These are phyloP conservation scores for Phragmatobia fuliginosa DNA, from an alignment of 2,888 invertebrate genomes.

Conservation along the genomic window DNA sequence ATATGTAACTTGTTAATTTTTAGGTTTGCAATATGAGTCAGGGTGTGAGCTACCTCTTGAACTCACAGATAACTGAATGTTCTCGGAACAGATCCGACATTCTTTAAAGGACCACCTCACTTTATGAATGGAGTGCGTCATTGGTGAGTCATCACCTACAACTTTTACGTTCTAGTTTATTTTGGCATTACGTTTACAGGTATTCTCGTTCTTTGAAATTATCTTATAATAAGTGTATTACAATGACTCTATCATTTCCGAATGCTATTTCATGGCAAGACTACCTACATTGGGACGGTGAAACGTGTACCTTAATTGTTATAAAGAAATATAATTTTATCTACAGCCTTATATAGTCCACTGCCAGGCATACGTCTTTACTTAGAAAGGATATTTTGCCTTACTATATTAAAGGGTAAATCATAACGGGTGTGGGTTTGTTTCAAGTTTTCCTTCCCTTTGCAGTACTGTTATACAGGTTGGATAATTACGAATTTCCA, in stretches of 20 bases:
- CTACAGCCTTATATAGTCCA: too few species aligned
- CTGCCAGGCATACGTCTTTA: too few species aligned
- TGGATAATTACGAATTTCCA: too few species aligned
- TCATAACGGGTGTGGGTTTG: too few species aligned
- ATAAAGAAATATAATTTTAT: too few species aligned
- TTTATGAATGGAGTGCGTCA: slow-evolving; percentile 63
- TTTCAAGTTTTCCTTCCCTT: too few species aligned
- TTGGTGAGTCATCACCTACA: slow-evolving; percentile 52
- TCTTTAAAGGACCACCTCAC: slow-evolving; percentile 49
- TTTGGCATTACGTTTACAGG: slow-evolving; percentile 26
- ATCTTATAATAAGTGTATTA: background rate
- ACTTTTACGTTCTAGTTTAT: slow-evolving; percentile 45
- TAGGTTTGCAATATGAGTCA: slow-evolving; percentile 44
- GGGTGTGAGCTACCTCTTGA: slow-evolving; percentile 36
- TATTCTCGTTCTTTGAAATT: slow-evolving; percentile 22
- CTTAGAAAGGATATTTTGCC: too few species aligned
- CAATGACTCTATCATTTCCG: background rate
- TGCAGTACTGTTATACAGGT: too few species aligned
- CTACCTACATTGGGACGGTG: background rate
- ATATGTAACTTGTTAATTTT: slow-evolving; percentile 18
- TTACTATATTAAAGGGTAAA: too few species aligned
- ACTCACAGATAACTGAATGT: slow-evolving; percentile 47
- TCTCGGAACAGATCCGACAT: slow-evolving; percentile 60
- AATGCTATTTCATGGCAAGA: background rate
- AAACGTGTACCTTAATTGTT: too few species aligned